phyloP scores from a whole-genome alignment of 2,797 vertebrate species.

The Anabas testudineus region DNA sequence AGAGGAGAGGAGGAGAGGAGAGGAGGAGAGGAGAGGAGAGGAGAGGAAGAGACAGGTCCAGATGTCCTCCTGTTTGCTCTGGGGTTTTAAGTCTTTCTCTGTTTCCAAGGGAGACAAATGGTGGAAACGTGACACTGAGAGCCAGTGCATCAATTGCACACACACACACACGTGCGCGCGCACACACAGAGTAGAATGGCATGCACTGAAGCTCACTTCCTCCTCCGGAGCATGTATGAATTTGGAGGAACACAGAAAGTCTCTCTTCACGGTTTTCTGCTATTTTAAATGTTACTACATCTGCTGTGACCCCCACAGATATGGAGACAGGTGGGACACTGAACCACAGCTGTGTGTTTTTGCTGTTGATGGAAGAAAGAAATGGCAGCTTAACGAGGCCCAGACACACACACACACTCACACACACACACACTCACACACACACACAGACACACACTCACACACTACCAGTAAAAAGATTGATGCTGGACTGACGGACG shows the following conservation, averaged over 20 bases:
- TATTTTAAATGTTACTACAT: no score
- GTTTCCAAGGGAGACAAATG: constrained; percentile 82
- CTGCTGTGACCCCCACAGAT: no score
- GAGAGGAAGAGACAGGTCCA: constrained; percentile 53
- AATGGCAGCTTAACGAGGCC: no score
- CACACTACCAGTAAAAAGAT: no score
- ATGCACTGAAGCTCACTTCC: constrained; percentile 49
- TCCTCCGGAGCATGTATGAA: constrained; percentile 30
- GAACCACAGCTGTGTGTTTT: no score
- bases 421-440: no score
- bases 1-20: constrained; percentile 8
- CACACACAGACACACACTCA: no score
- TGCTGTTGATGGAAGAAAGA: no score
- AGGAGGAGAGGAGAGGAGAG: constrained; percentile 3
- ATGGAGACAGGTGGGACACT: no score
- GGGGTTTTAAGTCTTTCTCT: constrained; percentile 71
- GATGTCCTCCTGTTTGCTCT: constrained; percentile 77
- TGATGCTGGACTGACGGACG: no score
- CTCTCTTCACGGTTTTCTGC: background rate
- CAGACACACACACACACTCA: no score
- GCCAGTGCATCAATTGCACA: constrained; percentile 50
- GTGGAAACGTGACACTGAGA: constrained; percentile 73
- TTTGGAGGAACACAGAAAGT: constrained; percentile 17
- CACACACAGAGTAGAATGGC: constrained; percentile 24
- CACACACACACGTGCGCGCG: constrained; percentile 18